Base-by-base conservation (phyloP, 2,888 invertebrate species). In the Mantis religiosa region DNA sequence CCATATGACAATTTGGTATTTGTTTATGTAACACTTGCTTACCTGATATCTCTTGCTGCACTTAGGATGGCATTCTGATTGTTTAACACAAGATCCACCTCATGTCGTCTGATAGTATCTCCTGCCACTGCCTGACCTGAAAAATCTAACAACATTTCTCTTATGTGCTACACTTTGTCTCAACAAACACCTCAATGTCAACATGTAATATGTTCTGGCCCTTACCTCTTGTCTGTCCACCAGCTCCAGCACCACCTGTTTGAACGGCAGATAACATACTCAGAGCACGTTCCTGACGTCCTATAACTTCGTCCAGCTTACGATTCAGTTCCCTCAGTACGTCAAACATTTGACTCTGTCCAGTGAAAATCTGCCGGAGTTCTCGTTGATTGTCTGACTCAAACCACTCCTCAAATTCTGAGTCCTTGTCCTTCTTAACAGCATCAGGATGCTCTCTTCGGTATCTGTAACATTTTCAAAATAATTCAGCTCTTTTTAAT, bases 301-400 rank as follows among this genome's bases (percentile, higher is more conserved):
- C 95, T 91, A 97, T 95, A 47, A 98, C 95, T 93, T 97, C 97
- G 92, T 97, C 97, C 91, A 97, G 93, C 93, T 97, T 97, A 82
- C 95, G 94, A 90, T 96, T 95, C 71, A 97, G 92, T 85, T 96
- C 95, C 90, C 95, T 94, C 28, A 98, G 93, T 0, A 95, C 94
- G 25, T 97, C 97, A 91, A 97, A 97, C 91, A 97, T 97, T 92
- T 97, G 96, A 88, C 96, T 96, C 92, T 99, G 98, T 0, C 98
- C 98, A 91, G 98, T 96, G 95, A 98, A 99, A 91, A 99, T 99
- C 94, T 99, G 98, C 0, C 98, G 94, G 91, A 99, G 93, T 93
- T 99, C 99, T 87, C 99, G 94, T 93, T 98, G 98, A 86, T 96
- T 98, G 92, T 98, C 98, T 12, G 97, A 96, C 93, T 99, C 99